Evolutionary conservation across 2,888 invertebrate species (phyloP), one percentile per base, ranked within the genome.

Genomic region (Congeria kusceri): DNA sequence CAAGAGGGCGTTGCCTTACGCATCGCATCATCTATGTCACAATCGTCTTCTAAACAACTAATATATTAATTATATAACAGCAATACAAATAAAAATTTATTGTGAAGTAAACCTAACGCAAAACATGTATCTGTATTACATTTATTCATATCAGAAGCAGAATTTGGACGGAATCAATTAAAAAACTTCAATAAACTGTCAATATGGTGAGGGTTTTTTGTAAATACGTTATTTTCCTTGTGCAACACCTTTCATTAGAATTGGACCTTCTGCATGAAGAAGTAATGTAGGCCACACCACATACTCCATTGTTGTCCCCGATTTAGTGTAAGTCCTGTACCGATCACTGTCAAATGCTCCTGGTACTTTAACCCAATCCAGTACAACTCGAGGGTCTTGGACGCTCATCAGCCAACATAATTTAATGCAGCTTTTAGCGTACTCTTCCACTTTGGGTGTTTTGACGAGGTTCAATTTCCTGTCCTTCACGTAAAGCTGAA

Each of bases 1-100:
- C 76, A 68, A 57, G 80, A 80, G 28, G 80, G 76, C n/a, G 69
- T 80, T 3, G 80, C 80, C 3, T 39, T 80, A 11, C 68, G 80
- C 53, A 76, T 80, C 27, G 49, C 79, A 13, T 72, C 80, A 23
- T 72, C 71, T 27, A 58, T 53, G 53, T 53, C 53, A 53, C 39
- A 39, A 15, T 53, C 53, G 53, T 23, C 53, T 53, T 53, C 53
- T 1, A 53, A 25, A 53, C 39, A 39, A 1, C 11, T 1, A 39
- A 39, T 39, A 1, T 39, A 39, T 39, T 39, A 39, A 39, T 39
- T 5, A 39, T n/a, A 39, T 9, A 39, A 39, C 39, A 39, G 39
- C 39, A 39, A 39, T 13, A 39, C 11, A 7, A 39, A 39, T 5
- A 11, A 1, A 39, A 39, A 39, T 1, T 39, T 5, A 7, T 39